These are phyloP conservation scores for Hipparchia semele DNA, from an alignment of 2,888 invertebrate species.

Conservation along the genomic window DNA sequence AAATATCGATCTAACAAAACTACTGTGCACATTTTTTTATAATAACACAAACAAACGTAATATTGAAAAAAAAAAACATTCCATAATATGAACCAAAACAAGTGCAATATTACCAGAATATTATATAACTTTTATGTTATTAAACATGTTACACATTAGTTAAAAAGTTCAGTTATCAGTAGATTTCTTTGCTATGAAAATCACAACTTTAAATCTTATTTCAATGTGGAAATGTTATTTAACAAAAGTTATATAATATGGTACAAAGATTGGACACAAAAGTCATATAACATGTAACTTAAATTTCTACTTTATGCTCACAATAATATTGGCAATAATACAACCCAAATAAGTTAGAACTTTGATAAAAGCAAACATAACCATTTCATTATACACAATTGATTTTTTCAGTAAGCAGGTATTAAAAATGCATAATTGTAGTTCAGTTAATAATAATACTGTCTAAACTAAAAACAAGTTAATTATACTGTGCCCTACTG, in stretches of 20 bases:
- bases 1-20: neutral
- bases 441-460: too few relatives aligned
- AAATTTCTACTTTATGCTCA: slow-evolving; percentile 1
- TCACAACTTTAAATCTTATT: slow-evolving; percentile 5
- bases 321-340: slow-evolving; percentile 3
- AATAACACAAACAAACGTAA: neutral
- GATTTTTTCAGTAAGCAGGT: too few relatives aligned
- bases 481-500: too few relatives aligned
- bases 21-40: neutral
- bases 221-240: slow-evolving; percentile 7
- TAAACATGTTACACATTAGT: neutral
- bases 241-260: neutral
- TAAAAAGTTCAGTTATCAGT: neutral
- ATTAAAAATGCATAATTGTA: too few relatives aligned
- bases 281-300: neutral
- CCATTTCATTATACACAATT: too few relatives aligned
- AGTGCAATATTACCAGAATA: neutral
- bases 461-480: too few relatives aligned
- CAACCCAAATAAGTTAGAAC: slow-evolving; percentile 5
- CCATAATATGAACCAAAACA: neutral
- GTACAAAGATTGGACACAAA: slow-evolving; percentile 4
- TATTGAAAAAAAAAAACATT: neutral
- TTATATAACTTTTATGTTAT: neutral
- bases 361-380: neutral
- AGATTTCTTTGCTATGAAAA: neutral